A percentile compares a stretch with the other conserved stretches of the same genome.
These are phyloP conservation scores for Lutjanus argentimaculatus DNA, from an alignment of 2,797 vertebrate genomes.

Conservation along the genomic window DNA sequence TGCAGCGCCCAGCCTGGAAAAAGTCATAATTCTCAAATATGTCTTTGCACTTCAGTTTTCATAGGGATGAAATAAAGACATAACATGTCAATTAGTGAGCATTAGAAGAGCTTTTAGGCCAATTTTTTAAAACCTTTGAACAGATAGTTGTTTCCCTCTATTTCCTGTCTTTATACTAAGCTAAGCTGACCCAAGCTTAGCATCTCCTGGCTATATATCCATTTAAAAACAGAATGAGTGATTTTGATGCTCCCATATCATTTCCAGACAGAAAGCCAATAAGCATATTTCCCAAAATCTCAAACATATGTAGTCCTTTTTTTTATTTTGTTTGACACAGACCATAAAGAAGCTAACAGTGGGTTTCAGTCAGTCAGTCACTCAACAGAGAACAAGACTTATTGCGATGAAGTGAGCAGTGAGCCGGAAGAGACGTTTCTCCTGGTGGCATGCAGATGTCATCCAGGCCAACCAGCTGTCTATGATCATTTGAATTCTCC, in stretches of 20 bases:
- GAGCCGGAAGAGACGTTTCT: slow-evolving; percentile 9
- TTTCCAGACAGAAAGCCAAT: not conserved
- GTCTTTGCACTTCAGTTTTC: too few relatives aligned
- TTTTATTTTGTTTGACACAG: not conserved
- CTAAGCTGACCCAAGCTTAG: too few relatives aligned
- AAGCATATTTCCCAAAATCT: not conserved
- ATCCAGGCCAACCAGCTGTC: slow-evolving; percentile 6
- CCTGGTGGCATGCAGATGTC: not conserved
- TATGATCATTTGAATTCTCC: not conserved
- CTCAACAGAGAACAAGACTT: not conserved
- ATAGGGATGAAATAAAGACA: too few relatives aligned
- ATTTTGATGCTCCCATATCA: not conserved
- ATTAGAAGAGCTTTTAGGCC: not conserved
- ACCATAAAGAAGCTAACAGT: not conserved
- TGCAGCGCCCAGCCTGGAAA: not conserved
- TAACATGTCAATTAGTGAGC: too few relatives aligned
- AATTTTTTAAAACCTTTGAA: too few relatives aligned
- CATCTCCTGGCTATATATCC: too few relatives aligned
- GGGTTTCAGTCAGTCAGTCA: not conserved
- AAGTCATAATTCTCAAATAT: too few relatives aligned
- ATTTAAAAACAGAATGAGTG: not conserved
- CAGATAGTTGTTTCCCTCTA: too few relatives aligned
- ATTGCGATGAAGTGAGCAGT: slow-evolving; percentile 12
- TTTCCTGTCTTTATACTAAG: too few relatives aligned
- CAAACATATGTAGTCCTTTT: not conserved